phyloP scores from a whole-genome alignment of 2,888 invertebrate species.

The Hyles lineata region DNA sequence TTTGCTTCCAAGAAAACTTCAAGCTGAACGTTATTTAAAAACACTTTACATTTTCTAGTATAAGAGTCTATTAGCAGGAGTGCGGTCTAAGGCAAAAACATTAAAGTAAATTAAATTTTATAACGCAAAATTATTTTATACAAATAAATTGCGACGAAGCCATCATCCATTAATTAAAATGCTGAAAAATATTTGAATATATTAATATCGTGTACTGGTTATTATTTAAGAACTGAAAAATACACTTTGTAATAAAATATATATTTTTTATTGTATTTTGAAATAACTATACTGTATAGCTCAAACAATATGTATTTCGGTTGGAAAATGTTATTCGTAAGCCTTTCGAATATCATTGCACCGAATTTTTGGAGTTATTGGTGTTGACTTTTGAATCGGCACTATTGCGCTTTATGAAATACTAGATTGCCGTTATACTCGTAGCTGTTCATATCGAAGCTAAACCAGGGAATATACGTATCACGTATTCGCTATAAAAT shows the following conservation, averaged over 20 bases:
- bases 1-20: no score
- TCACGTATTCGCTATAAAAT: not conserved
- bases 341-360: not conserved
- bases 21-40: no score
- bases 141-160: not conserved
- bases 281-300: not conserved
- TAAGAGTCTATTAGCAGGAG: no score
- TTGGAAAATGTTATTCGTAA: not conserved
- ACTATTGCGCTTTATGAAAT: constrained; percentile 2
- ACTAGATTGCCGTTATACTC: not conserved
- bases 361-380: not conserved
- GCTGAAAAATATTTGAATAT: no score
- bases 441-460: not conserved
- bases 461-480: not conserved
- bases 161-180: no score
- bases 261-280: not conserved
- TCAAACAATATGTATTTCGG: not conserved
- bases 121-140: not conserved
- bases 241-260: no score
- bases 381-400: not conserved
- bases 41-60: no score
- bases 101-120: no score
- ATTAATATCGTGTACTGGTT: no score
- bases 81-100: no score
- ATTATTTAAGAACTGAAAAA: no score